Evolutionary conservation across 92 coral and sea anemone genomes (phyloP).

Genomic region (Porites lobata): DNA sequence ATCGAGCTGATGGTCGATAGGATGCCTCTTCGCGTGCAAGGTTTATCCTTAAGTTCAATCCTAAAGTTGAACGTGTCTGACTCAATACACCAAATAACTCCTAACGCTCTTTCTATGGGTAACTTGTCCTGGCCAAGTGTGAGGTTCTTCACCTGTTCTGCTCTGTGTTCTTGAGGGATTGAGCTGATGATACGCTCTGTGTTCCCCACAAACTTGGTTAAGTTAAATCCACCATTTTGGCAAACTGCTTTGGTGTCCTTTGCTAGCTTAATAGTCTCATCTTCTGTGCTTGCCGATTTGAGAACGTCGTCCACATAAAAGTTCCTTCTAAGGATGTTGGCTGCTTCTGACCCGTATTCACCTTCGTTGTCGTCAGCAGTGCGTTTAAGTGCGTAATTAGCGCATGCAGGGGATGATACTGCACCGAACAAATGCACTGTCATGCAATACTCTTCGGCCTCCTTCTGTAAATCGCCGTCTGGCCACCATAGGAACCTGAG

Average conservation of each 20-base stretch:
- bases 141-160: conserved; percentile 54
- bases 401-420: too few relatives aligned
- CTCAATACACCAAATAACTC: conserved; percentile 69
- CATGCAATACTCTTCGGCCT: conserved; percentile 64
- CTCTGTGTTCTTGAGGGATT: conserved; percentile 61
- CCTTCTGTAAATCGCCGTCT: conserved; percentile 42
- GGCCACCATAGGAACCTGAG: conserved; percentile 77
- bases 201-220: conserved; percentile 68
- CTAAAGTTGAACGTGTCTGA: conserved; percentile 61
- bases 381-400: too few relatives aligned
- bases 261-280: conserved; percentile 46
- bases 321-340: conserved; percentile 50
- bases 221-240: conserved; percentile 66
- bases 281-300: conserved; percentile 58
- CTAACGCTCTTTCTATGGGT: conserved; percentile 65
- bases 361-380: too few relatives aligned
- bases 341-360: conserved; percentile 41
- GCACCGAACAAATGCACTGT: background rate
- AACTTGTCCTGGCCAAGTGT: conserved; percentile 54
- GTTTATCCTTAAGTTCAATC: conserved; percentile 50
- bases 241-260: conserved; percentile 38
- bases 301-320: conserved; percentile 64
- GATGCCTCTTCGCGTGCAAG: conserved; percentile 66
- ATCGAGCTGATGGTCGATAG: conserved; percentile 57
- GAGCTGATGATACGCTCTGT: conserved; percentile 38